These are phyloP conservation scores for Bagarius yarrelli DNA, from an alignment of 2,113 vertebrate genomes.

Conservation along the genomic window DNA sequence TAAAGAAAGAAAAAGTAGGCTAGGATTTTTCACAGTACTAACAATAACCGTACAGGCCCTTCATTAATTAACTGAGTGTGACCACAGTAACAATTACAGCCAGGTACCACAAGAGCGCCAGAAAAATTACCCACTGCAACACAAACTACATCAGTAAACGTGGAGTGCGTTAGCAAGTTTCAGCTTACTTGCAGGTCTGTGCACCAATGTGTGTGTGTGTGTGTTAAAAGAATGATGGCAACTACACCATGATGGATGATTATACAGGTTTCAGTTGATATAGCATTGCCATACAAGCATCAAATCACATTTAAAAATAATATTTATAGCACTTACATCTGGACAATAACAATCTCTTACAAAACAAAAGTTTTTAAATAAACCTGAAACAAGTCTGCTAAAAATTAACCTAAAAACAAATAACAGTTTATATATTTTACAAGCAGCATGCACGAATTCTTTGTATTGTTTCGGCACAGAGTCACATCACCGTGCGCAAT, in stretches of 20 bases:
- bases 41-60: neutral
- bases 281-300: neutral
- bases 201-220: neutral
- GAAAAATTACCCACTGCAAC: neutral
- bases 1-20: too few species aligned
- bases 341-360: neutral
- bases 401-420: neutral
- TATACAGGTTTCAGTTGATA: neutral
- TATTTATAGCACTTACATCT: neutral
- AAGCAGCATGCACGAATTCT: neutral
- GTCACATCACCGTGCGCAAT: neutral
- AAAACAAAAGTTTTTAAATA: neutral
- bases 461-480: neutral
- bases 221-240: neutral
- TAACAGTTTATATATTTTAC: neutral
- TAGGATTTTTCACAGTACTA: neutral
- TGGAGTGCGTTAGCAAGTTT: neutral
- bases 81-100: constrained; percentile 1
- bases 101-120: neutral
- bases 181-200: neutral
- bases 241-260: neutral
- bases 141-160: neutral
- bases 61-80: neutral
- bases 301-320: neutral
- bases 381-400: neutral